phyloP scores from a whole-genome alignment of 2,113 vertebrate species.

The Antennarius striatus region DNA sequence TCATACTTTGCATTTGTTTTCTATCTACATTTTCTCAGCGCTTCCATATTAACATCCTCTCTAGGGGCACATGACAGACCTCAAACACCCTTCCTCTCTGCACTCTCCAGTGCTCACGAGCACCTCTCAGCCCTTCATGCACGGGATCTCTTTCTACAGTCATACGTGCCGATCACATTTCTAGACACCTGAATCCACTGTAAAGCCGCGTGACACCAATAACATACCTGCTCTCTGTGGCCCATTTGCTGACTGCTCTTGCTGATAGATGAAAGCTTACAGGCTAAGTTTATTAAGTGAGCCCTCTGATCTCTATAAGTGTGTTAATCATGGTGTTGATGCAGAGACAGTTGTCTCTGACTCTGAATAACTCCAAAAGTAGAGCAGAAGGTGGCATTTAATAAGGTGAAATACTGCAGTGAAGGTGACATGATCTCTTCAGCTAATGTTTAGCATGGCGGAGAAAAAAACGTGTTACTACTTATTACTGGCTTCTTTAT shows the following conservation, averaged over 20 bases:
- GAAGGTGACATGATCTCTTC: not conserved
- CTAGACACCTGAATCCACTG: constrained; percentile 25
- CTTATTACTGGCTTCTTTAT: too few relatives aligned
- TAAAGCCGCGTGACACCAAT: constrained; percentile 27
- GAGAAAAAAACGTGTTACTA: too few relatives aligned
- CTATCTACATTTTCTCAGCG: constrained; percentile 39
- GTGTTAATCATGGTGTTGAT: constrained; percentile 23
- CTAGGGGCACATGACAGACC: constrained; percentile 21
- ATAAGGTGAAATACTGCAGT: not conserved
- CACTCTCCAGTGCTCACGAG: not conserved
- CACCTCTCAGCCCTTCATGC: not conserved
- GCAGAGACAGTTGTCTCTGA: constrained; percentile 21
- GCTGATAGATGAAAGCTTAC: constrained; percentile 26
- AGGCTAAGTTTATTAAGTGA: constrained; percentile 24
- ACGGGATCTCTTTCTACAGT: not conserved
- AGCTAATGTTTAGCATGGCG: not conserved
- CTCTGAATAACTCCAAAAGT: constrained; percentile 4
- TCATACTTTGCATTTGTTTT: constrained; percentile 5
- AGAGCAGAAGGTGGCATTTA: not conserved
- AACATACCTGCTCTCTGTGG: constrained; percentile 8
- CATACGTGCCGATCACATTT: constrained; percentile 30
- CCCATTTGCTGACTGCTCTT: constrained; percentile 2
- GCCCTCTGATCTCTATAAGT: constrained; percentile 14
- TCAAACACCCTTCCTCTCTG: constrained; percentile 12
- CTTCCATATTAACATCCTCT: constrained; percentile 26